phyloP scores from a whole-genome alignment of 37 sponge, comb jelly and placozoan genomes.

The Hormiphora californensis region DNA sequence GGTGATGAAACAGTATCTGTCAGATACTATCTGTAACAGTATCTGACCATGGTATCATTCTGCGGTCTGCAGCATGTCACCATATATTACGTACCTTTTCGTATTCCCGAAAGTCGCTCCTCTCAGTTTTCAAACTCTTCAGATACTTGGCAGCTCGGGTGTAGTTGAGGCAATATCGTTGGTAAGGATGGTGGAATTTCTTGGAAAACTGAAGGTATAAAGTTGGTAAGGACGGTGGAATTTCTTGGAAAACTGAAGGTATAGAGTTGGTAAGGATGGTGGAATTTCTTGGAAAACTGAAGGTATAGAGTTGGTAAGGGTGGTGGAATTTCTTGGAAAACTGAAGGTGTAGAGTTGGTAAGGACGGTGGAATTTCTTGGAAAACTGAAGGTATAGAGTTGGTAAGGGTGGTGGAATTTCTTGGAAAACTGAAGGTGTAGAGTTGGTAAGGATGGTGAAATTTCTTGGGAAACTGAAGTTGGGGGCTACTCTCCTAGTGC shows the following conservation, averaged over 20 bases:
- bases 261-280: slow-evolving; percentile 48
- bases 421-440: too few species aligned
- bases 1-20: too few species aligned
- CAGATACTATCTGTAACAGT: too few species aligned
- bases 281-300: slow-evolving; percentile 46
- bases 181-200: slow-evolving; percentile 43
- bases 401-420: too few species aligned
- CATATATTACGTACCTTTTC: neutral
- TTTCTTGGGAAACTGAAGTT: too few species aligned
- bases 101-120: slow-evolving; percentile 37
- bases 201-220: slow-evolving; percentile 2
- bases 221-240: too few species aligned
- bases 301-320: neutral
- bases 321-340: slow-evolving; percentile 39
- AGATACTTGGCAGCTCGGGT: slow-evolving; percentile 35
- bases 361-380: slow-evolving; percentile 28
- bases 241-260: too few species aligned
- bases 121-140: slow-evolving; percentile 13
- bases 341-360: neutral
- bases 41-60: too few species aligned
- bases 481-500: too few species aligned
- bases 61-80: too few species aligned
- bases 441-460: too few species aligned
- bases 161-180: slow-evolving; percentile 48
- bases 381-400: neutral